A percentile compares a stretch with the other conserved stretches of the same genome.
These are phyloP conservation scores for Leptura quadrifasciata DNA, from an alignment of 2,888 invertebrate species.

Conservation along the genomic window DNA sequence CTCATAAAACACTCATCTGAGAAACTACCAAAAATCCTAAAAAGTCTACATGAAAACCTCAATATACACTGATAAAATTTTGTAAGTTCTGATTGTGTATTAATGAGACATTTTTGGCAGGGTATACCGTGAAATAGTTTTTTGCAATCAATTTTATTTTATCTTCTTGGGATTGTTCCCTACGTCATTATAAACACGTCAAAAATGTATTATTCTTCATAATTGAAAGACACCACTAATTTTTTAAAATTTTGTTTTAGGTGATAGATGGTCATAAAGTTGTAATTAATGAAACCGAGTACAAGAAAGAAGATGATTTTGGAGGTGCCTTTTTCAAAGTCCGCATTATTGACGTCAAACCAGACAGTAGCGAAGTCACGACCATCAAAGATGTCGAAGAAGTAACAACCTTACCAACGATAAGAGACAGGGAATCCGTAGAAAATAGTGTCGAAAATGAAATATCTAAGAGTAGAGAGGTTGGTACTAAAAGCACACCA, in stretches of 20 bases:
- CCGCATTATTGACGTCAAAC: slow-evolving; percentile 74
- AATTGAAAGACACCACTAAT: too few relatives aligned
- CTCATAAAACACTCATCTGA: too few relatives aligned
- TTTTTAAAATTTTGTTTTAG: slow-evolving; percentile 63
- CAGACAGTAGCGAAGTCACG: slow-evolving; percentile 64
- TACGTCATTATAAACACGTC: background rate
- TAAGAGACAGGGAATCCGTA: slow-evolving; percentile 65
- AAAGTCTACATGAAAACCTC: too few relatives aligned
- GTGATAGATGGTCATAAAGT: slow-evolving; percentile 76
- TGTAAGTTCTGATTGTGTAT: too few relatives aligned
- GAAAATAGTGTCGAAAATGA: slow-evolving; percentile 68
- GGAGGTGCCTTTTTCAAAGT: slow-evolving; percentile 73
- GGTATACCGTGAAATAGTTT: too few relatives aligned
- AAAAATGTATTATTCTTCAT: too few relatives aligned
- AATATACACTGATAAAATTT: too few relatives aligned
- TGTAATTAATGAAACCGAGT: slow-evolving; percentile 76
- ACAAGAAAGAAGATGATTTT: slow-evolving; percentile 70
- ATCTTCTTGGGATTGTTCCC: background rate
- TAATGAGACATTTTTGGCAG: too few relatives aligned
- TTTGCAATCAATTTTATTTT: too few relatives aligned
- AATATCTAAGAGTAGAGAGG: slow-evolving; percentile 67
- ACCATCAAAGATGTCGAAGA: slow-evolving; percentile 61
- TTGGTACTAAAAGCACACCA: slow-evolving; percentile 66
- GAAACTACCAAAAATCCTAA: too few relatives aligned
- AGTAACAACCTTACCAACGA: slow-evolving; percentile 38